phyloP scores from a whole-genome alignment of 2,888 invertebrate genomes.

The Drosophila suboccidentalis region DNA sequence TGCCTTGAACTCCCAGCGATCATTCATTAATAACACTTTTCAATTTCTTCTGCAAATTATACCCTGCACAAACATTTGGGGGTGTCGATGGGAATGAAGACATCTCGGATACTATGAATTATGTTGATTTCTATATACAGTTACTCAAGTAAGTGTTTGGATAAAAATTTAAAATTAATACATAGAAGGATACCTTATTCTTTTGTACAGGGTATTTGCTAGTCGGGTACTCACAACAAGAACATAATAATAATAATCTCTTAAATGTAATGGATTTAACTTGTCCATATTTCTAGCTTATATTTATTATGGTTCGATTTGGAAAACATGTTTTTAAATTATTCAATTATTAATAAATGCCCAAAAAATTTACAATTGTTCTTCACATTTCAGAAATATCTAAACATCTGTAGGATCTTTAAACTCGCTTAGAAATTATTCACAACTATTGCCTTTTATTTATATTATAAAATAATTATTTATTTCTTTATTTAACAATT shows the following conservation, averaged over 20 bases:
- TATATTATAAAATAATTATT: too few species aligned
- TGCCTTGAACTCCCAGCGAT: background rate
- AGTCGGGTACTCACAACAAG: background rate
- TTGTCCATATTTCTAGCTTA: too few species aligned
- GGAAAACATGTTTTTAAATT: too few species aligned
- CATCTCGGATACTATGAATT: too few species aligned
- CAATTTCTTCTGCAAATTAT: conserved; percentile 14
- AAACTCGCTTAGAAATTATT: background rate
- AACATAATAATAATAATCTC: background rate
- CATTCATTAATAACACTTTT: conserved; percentile 25
- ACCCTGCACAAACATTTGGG: background rate
- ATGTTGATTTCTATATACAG: too few species aligned
- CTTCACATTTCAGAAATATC: background rate
- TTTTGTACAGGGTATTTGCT: background rate
- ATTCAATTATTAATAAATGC: too few species aligned
- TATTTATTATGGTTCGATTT: too few species aligned
- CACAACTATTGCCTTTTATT: background rate
- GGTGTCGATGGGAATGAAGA: background rate
- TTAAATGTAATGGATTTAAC: background rate
- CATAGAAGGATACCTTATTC: too few species aligned
- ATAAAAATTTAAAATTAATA: too few species aligned
- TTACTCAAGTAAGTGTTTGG: too few species aligned
- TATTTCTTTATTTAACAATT: too few species aligned
- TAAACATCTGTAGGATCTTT: background rate
- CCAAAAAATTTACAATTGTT: too few species aligned